Base-by-base conservation (phyloP, 1,140 invertebrate genomes). In the Venustaconcha ellipsiformis region DNA sequence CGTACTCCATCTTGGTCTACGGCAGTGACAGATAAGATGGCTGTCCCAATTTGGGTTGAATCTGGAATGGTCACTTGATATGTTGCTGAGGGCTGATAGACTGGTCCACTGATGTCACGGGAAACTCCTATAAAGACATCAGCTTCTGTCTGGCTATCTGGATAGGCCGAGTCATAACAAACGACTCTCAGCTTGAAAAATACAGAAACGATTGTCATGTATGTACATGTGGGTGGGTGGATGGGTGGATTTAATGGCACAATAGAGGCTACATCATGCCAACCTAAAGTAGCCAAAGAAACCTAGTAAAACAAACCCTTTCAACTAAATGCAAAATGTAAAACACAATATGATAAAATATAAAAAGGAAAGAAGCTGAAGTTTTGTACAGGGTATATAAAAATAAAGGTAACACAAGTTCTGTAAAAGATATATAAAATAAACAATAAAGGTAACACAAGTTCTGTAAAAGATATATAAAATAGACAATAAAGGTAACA, bases 151-250 rank as follows among this genome's bases (percentile, higher is more conserved):
- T 69, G 60, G 13, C 74, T 70, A 57, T 6, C 56, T n/a, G 83
- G 82, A 64, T 83, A 84, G 26, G 79, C 76, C 60, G 59, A 76
- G 62, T 84, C 83, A 70, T 82, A 85, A 30, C 74, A 79, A 57
- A 80, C 64, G 12, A 84, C 26, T 62, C 56, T 65, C 26, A 82
- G 63, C 82, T 83, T 66, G 11, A 72, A 60, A 11, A 68, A 17
- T 58, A 67, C 65, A 69, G 58, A 69, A 70, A 57, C 1, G n/a
- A 67, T n/a, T 3, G 13, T 14, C n/a, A 12, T 23, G 23, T 18
- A 18, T n/a, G n/a, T 1, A 15, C 15, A 59, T 59, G 15, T 59
- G 58, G 15, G n/a, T 59, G 15, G n/a, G n/a, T n/a, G n/a, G n/a
- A n/a, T 17, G 2, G 1, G n/a, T 17, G n/a, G n/a, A 17, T 15